phyloP scores from a whole-genome alignment of 2,797 vertebrate genomes.

The Holocentrus rufus region DNA sequence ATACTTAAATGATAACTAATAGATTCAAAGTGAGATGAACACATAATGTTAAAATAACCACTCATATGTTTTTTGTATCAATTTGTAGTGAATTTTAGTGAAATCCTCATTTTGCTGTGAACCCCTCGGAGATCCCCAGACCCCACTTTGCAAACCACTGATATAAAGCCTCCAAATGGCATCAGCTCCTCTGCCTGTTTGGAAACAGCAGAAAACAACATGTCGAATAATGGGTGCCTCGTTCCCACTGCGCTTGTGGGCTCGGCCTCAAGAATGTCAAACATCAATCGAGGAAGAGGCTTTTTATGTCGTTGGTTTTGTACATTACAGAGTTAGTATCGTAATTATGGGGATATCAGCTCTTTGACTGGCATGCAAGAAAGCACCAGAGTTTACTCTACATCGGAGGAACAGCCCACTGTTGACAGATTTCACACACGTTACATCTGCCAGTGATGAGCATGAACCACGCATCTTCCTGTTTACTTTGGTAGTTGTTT shows the following conservation, averaged over 20 bases:
- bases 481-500: constrained; percentile 12
- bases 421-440: constrained; percentile 38
- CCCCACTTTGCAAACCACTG: no score
- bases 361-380: neutral
- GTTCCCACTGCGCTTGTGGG: neutral
- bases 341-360: neutral
- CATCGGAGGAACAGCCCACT: constrained; percentile 24
- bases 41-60: no score
- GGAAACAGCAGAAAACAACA: neutral
- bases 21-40: no score
- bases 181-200: neutral
- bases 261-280: neutral
- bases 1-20: no score
- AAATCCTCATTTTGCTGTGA: no score
- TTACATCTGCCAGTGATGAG: neutral
- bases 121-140: no score
- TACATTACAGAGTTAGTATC: neutral
- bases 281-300: neutral
- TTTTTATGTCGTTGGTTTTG: neutral
- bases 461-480: constrained; percentile 18
- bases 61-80: no score
- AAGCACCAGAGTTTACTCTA: constrained; percentile 15
- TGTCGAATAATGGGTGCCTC: no score
- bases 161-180: neutral
- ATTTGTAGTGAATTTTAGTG: no score